phyloP scores from a whole-genome alignment of 2,113 vertebrate genomes.

The Apistogramma diplotaenia region DNA sequence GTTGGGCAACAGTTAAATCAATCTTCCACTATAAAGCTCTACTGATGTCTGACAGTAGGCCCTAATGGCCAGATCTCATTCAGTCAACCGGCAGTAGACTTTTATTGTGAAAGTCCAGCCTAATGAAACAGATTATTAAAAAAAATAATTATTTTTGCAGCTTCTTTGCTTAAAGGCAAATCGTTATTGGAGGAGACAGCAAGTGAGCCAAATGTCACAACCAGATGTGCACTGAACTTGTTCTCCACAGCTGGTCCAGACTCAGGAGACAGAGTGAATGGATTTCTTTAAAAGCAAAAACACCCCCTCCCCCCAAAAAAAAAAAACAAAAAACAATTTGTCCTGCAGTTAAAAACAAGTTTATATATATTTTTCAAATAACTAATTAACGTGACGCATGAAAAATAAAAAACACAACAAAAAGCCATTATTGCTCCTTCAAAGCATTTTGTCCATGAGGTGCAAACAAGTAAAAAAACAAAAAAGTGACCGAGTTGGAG shows the following conservation, averaged over 20 bases:
- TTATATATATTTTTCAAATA: background rate
- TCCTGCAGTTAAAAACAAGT: background rate
- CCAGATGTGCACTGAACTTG: background rate
- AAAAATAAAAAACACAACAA: background rate
- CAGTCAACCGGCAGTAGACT: background rate
- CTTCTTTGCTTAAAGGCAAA: background rate
- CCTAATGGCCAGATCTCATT: background rate
- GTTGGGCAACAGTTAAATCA: constrained; percentile 32
- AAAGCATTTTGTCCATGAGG: background rate
- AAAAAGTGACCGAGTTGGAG: background rate
- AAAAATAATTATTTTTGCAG: background rate
- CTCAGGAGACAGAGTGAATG: background rate
- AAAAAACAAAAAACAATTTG: background rate
- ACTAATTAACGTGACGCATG: background rate
- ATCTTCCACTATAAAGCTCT: background rate
- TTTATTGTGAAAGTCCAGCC: background rate
- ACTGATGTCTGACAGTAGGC: background rate
- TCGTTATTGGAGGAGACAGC: background rate
- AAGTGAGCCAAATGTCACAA: background rate
- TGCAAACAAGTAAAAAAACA: background rate
- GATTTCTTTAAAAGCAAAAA: background rate
- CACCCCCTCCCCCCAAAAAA: no score
- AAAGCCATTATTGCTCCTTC: no score
- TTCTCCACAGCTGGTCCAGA: background rate
- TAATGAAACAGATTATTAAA: background rate